Conservation (phyloP, 2,888 invertebrate species). For the Drosophila percnosoma region DNA sequence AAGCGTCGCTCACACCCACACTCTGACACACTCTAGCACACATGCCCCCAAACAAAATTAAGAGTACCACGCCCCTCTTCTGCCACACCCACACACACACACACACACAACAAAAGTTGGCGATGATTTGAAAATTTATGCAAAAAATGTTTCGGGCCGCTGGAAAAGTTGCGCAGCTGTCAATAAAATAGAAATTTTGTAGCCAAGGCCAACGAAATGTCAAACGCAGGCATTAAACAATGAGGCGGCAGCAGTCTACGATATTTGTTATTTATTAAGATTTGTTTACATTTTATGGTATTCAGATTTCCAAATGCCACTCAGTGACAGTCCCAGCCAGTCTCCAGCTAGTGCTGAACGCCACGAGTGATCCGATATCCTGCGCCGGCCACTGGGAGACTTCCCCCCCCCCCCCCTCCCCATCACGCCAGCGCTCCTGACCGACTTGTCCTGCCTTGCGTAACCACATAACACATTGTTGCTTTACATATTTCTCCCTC, state of each 20-base stretch:
- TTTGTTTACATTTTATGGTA: constrained; percentile 68
- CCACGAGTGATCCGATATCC: constrained; percentile 10
- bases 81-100: constrained; percentile 10
- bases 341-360: background rate
- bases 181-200: constrained; percentile 68
- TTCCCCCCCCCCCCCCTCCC: accelerated
- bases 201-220: constrained; percentile 33
- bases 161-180: constrained; percentile 57
- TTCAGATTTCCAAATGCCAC: constrained; percentile 36
- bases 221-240: constrained; percentile 25
- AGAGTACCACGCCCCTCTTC: background rate
- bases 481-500: constrained; percentile 42
- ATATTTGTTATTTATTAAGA: constrained; percentile 71
- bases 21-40: background rate
- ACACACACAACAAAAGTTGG: constrained; percentile 25
- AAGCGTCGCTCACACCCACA: constrained; percentile 30
- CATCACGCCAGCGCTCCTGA: background rate
- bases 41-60: constrained; percentile 15
- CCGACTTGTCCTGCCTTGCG: background rate
- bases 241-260: constrained; percentile 21
- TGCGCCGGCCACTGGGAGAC: constrained; percentile 31
- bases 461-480: background rate
- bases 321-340: background rate
- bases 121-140: constrained; percentile 66
- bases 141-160: constrained; percentile 40